A percentile compares a stretch with the other conserved stretches of the same genome.
These are phyloP conservation scores for Psephotus haematonotus DNA, from an alignment of 2,113 vertebrate species.

Conservation along the genomic window DNA sequence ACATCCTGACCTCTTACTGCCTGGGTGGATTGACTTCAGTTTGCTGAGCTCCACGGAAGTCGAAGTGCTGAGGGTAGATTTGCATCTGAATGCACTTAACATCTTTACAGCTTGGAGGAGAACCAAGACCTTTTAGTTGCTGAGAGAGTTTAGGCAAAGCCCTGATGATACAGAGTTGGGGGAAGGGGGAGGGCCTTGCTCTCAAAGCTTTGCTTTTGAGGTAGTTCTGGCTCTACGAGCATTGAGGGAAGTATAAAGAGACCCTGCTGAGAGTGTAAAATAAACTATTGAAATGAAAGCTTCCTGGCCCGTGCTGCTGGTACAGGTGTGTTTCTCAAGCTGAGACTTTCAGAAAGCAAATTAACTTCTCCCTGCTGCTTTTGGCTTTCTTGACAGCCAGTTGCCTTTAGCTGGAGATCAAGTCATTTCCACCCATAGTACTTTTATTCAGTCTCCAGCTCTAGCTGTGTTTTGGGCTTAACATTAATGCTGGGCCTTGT, in stretches of 20 bases:
- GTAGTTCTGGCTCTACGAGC: background rate
- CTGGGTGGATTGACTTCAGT: background rate
- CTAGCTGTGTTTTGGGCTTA: background rate
- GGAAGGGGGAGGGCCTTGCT: background rate
- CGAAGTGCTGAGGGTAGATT: background rate
- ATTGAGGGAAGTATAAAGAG: background rate
- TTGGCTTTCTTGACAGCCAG: background rate
- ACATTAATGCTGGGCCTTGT: background rate
- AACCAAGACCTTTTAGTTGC: background rate
- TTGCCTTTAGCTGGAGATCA: background rate
- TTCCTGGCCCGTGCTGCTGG: background rate
- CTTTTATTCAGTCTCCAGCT: background rate
- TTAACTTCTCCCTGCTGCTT: background rate
- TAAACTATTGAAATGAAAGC: background rate
- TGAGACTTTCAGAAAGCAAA: background rate
- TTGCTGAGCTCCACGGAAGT: background rate
- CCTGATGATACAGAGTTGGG: background rate
- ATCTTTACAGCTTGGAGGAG: background rate
- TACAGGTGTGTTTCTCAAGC: background rate
- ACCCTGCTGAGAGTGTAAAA: background rate
- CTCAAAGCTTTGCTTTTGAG: background rate
- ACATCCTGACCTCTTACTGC: background rate
- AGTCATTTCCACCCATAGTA: background rate
- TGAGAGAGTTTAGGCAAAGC: background rate
- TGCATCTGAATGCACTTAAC: background rate